A percentile compares a stretch with the other conserved stretches of the same genome.
Conservation (phyloP, 2,113 vertebrate species). For the Tamias sibiricus region DNA sequence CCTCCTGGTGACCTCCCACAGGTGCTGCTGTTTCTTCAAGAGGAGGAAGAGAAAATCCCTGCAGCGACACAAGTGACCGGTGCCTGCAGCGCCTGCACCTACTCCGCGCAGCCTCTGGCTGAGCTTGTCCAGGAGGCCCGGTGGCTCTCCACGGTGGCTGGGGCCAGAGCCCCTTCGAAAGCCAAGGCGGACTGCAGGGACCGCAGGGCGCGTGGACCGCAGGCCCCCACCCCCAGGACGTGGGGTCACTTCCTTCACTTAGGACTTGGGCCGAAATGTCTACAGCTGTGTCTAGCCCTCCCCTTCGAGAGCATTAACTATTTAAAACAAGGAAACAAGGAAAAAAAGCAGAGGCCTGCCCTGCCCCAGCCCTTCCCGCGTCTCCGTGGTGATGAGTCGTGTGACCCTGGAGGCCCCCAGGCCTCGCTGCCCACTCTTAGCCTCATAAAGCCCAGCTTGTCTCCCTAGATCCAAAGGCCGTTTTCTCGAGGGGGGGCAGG, state of each 20-base stretch:
- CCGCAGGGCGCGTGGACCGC: not conserved
- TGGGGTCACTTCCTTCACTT: slow-evolving; percentile 70
- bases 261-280: slow-evolving; percentile 76
- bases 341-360: not conserved
- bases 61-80: slow-evolving; percentile 95
- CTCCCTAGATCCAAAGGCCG: slow-evolving; percentile 79
- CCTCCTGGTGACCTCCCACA: rapidly evolving
- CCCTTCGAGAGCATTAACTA: slow-evolving; percentile 77
- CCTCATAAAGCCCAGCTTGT: slow-evolving; percentile 68
- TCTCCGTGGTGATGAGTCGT: not conserved
- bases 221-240: not conserved
- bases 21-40: slow-evolving; percentile 99
- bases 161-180: not conserved
- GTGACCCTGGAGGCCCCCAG: not conserved
- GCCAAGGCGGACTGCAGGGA: not conserved
- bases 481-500: slow-evolving; percentile 63
- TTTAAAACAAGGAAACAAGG: slow-evolving; percentile 68
- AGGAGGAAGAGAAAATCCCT: slow-evolving; percentile 98
- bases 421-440: not conserved
- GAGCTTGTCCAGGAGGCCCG: not conserved
- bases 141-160: not conserved
- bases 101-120: not conserved
- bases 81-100: not conserved
- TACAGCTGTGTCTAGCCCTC: slow-evolving; percentile 63
- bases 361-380: not conserved